Conservation (phyloP, 1,140 invertebrate genomes). For the Trinorchestia longiramus region DNA sequence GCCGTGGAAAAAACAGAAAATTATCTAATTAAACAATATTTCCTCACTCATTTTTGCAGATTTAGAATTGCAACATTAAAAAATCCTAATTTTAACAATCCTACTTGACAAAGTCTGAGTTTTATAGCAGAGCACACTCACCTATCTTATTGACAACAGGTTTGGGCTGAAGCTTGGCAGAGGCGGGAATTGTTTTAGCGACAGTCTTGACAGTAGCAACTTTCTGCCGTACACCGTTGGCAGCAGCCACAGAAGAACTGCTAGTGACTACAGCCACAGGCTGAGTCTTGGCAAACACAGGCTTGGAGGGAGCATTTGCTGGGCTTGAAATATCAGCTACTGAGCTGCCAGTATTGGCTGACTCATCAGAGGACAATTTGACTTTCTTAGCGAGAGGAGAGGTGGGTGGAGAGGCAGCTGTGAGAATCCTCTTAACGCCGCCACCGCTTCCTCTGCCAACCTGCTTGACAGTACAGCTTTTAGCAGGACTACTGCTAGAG, state of each 20-base stretch:
- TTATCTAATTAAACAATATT: not conserved
- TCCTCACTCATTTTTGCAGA: not conserved
- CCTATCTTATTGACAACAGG: not conserved
- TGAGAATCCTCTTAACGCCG: slow-evolving; percentile 19
- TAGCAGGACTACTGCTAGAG: not conserved
- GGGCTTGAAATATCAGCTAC: not conserved
- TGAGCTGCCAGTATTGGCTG: not conserved
- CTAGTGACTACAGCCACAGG: not conserved
- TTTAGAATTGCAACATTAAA: not conserved
- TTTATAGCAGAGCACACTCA: not conserved
- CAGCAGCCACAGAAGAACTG: not conserved
- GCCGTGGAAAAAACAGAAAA: not conserved
- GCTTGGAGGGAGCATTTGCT: not conserved
- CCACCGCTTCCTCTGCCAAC: slow-evolving; percentile 19
- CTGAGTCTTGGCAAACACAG: not conserved
- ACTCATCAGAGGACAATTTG: slow-evolving; percentile 9
- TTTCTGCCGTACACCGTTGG: not conserved
- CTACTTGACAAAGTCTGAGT: not conserved
- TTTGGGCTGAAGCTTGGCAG: slow-evolving; percentile 10
- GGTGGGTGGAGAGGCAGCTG: not conserved
- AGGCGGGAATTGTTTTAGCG: not conserved
- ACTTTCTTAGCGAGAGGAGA: slow-evolving; percentile 13
- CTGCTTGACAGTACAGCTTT: slow-evolving; percentile 10
- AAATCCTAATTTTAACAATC: not conserved
- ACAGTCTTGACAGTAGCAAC: not conserved